phyloP scores from a whole-genome alignment of 1,140 invertebrate genomes.

The Aporrectodea caliginosa region DNA sequence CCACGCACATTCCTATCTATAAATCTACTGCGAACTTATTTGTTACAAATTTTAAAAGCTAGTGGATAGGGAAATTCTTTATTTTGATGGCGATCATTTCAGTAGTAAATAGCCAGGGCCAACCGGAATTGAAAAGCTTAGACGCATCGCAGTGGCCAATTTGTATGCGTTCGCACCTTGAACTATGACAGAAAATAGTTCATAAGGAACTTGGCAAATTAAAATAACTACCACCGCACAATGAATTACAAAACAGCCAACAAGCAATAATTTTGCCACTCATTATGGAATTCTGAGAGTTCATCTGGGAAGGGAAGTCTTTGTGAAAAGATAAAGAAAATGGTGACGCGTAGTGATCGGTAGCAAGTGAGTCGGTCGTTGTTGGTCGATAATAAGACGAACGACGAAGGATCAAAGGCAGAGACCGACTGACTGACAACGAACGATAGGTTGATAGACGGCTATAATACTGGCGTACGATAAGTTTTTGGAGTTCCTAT shows the following conservation, averaged over 20 bases:
- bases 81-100: background rate
- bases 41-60: background rate
- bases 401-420: too few relatives aligned
- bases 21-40: background rate
- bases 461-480: background rate
- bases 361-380: background rate
- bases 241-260: background rate
- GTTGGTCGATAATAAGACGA: too few relatives aligned
- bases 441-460: background rate
- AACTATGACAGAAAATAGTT: background rate
- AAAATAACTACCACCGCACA: background rate
- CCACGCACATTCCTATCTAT: background rate
- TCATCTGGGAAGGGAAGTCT: background rate
- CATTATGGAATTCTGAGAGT: background rate
- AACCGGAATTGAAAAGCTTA: background rate
- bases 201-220: background rate
- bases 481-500: background rate
- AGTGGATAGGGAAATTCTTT: background rate
- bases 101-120: background rate
- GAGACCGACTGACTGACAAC: background rate
- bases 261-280: background rate
- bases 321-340: background rate
- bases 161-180: background rate
- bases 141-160: background rate
- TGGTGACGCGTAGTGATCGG: background rate